Percentiles rank a stretch among this genome's conserved stretches.
phyloP scores from a whole-genome alignment of 2,888 invertebrate genomes.

The Lampropteryx suffumata region DNA sequence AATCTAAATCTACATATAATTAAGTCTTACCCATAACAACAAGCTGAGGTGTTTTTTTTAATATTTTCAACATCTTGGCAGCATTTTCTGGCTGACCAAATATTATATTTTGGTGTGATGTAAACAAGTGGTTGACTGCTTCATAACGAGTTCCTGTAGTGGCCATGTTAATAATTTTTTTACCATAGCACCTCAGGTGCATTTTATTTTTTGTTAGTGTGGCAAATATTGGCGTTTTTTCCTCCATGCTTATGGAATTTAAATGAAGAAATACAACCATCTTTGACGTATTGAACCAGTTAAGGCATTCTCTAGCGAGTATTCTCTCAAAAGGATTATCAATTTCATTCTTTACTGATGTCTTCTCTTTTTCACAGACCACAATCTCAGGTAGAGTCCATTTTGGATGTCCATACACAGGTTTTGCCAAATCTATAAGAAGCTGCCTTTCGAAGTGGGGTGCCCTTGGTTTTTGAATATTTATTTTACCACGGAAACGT shows the following conservation, averaged over 20 bases:
- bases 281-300: slow-evolving; percentile 87
- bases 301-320: slow-evolving; percentile 86
- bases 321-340: slow-evolving; percentile 89
- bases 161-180: slow-evolving; percentile 85
- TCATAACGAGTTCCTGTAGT: slow-evolving; percentile 87
- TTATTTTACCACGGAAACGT: slow-evolving; percentile 89
- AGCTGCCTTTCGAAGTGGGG: slow-evolving; percentile 88
- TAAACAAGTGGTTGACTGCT: slow-evolving; percentile 84
- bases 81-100: slow-evolving; percentile 87
- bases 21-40: slow-evolving; percentile 84
- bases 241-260: slow-evolving; percentile 87
- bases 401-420: slow-evolving; percentile 79
- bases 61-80: slow-evolving; percentile 83
- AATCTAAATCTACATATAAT: too few relatives aligned
- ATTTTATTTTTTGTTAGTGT: slow-evolving; percentile 86
- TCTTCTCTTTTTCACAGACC: slow-evolving; percentile 75
- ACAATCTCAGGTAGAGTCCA: slow-evolving; percentile 68
- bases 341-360: slow-evolving; percentile 46
- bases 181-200: slow-evolving; percentile 86
- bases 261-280: slow-evolving; percentile 88
- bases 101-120: slow-evolving; percentile 85
- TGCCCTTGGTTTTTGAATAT: slow-evolving; percentile 87
- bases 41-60: slow-evolving; percentile 88
- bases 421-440: slow-evolving; percentile 85
- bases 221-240: slow-evolving; percentile 85